Base-by-base conservation (phyloP, 2,113 vertebrate genomes). In the Ageneiosus marmoratus region DNA sequence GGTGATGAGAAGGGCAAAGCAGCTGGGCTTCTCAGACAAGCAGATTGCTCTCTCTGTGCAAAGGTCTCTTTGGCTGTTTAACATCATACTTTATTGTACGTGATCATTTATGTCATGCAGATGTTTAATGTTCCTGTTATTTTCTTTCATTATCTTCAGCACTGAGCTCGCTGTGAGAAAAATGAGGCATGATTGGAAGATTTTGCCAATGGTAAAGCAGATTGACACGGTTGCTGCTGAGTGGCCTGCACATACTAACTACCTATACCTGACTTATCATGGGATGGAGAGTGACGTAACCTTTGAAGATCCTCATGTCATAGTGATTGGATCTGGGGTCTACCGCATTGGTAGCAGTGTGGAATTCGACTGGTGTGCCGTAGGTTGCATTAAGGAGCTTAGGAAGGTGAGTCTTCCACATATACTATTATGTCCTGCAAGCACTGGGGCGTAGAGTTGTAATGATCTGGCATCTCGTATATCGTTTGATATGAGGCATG, bases 281-380 rank as follows among this genome's bases (percentile, higher is more conserved):
- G 97, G 96, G 34, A 92, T 85, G 0, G 93, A 95, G 86, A 93
- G 96, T 0, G 98, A 99, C 91, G 91, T 99, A 91, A 51, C 67
- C 74, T 99, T 99, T 63, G 80, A 60, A 0, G 94, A 96, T 0
- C 95, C 95, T 5, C 98, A 98, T 0, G 95, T 98, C 88, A 96
- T 99, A 94, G 98, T 99, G 81, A 96, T 99, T 3, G 97, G 97
- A 84, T 98, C 97, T 0, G 98, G 98, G 0, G 97, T 99, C n/a
- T 99, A 99, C 89, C 96, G 97, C 77, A 99, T 99, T 0, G 98
- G 97, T 90, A 99, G 98, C 94, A 99, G 97, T 0, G 98, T 99
- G 0, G 98, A 99, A 88, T 99, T 99, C 0, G 98, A 99, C 81
- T 99, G 98, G 97, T 99, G 98, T 0, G 98, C 98, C 0, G 97